phyloP scores from a whole-genome alignment of 2,797 vertebrate genomes.

The Gobio occitaniae region DNA sequence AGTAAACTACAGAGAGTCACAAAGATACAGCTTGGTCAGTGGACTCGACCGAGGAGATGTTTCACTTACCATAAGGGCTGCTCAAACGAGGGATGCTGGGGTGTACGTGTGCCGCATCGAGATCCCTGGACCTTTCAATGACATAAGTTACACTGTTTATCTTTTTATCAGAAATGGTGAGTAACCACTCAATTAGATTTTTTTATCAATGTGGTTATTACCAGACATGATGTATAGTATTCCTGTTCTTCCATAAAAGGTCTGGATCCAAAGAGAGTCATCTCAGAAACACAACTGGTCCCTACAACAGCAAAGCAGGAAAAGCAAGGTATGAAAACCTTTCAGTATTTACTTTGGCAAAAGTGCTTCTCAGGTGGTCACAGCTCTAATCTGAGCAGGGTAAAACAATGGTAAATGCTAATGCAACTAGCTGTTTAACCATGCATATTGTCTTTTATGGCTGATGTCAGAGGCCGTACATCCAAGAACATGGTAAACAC shows the following conservation, averaged over 20 bases:
- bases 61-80: constrained; percentile 75
- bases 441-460: background rate
- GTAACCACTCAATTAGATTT: constrained; percentile 4
- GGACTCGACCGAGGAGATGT: constrained; percentile 61
- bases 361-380: background rate
- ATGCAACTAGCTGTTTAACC: background rate
- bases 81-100: constrained; percentile 74
- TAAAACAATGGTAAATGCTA: background rate
- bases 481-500: background rate
- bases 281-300: constrained; percentile 11
- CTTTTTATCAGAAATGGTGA: constrained; percentile 76
- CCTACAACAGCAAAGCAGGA: constrained; percentile 21
- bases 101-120: constrained; percentile 85
- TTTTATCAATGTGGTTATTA: background rate
- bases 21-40: constrained; percentile 75
- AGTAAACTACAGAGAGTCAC: constrained; percentile 62
- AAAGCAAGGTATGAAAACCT: constrained; percentile 37
- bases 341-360: background rate
- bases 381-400: background rate
- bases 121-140: constrained; percentile 79
- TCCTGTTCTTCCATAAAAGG: constrained; percentile 32
- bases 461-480: background rate
- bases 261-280: constrained; percentile 7
- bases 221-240: background rate
- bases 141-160: constrained; percentile 62